A percentile compares a stretch with the other conserved stretches of the same genome.
Conservation (phyloP, 2,888 invertebrate genomes). For the Trissoscelio sp. region DNA sequence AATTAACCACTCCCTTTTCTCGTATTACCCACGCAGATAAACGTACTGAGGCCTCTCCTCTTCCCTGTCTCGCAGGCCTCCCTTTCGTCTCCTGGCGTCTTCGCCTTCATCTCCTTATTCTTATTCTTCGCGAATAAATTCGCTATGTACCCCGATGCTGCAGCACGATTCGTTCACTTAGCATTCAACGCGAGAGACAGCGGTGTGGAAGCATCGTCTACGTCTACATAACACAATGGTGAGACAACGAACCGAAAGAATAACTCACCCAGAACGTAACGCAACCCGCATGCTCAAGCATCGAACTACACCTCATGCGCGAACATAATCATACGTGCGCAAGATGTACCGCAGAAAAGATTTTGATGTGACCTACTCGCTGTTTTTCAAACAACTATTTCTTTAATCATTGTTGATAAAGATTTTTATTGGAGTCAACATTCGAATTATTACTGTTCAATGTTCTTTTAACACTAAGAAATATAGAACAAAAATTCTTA, state of each 20-base stretch:
- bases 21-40: conserved; percentile 68
- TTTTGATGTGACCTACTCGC: conserved; percentile 51
- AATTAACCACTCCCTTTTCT: conserved; percentile 69
- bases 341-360: conserved; percentile 62
- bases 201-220: conserved; percentile 73
- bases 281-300: conserved; percentile 76
- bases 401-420: too few species aligned
- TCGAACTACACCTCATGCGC: conserved; percentile 67
- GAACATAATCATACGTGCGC: conserved; percentile 73
- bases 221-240: conserved; percentile 79
- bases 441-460: too few species aligned
- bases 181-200: conserved; percentile 75
- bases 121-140: conserved; percentile 74
- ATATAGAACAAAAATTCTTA: too few species aligned
- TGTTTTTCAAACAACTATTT: conserved; percentile 25
- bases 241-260: conserved; percentile 81
- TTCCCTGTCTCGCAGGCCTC: conserved; percentile 48
- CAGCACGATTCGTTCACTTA: conserved; percentile 75
- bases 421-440: too few species aligned
- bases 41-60: conserved; percentile 52
- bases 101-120: conserved; percentile 71
- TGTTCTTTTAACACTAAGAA: too few species aligned
- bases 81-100: conserved; percentile 30
- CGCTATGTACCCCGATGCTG: conserved; percentile 74
- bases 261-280: conserved; percentile 79